Base-by-base conservation (phyloP, 2,888 invertebrate genomes). In the Merodon equestris region DNA sequence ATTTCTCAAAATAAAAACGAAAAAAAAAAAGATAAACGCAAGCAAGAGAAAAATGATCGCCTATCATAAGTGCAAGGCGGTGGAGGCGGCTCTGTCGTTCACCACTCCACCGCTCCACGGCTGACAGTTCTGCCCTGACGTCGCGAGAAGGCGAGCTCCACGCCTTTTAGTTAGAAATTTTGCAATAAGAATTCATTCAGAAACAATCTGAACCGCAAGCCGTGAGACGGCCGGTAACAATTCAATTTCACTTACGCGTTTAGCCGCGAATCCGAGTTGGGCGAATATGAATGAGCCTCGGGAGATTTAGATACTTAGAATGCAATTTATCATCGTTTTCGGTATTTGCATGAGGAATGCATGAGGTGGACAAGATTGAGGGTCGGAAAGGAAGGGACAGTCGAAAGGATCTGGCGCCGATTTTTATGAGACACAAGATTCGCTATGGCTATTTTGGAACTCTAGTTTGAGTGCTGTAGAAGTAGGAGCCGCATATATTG, bases 161-260 rank as follows among this genome's bases (percentile, higher is more conserved):
- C 76, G 64, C 76, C 76, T 50, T 66, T 76, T 76, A 76, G 71
- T 61, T 66, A 76, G 76, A 76, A 66, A 51, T 66, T 66, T 66
- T 9, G 61, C 73, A 74, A 67, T 50, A 38, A 57, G 56, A 48
- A 71, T 76, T 66, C 76, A 76, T 76, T 76, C 56, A 76, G 66
- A 60, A 66, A 71, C 13, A 56, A 48, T 44, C 64, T 18, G 56
- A 48, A 68, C 48, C 56, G 61, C 56, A 74, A 61, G 60, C 67
- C 50, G 27, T 19, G 44, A 13, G 9, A 51, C 61, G 27, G 27
- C 7, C 7, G 27, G 27, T 27, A 48, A 50, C 60, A 71, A 71
- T 66, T 71, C 76, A 71, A 71, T 66, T 71, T 76, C 71, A 76
- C 66, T 76, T 71, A 40, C 40, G 56, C 27, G 27, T 2, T 27